Base-by-base conservation (phyloP, 2,797 vertebrate genomes). In the Valencia hispanica region DNA sequence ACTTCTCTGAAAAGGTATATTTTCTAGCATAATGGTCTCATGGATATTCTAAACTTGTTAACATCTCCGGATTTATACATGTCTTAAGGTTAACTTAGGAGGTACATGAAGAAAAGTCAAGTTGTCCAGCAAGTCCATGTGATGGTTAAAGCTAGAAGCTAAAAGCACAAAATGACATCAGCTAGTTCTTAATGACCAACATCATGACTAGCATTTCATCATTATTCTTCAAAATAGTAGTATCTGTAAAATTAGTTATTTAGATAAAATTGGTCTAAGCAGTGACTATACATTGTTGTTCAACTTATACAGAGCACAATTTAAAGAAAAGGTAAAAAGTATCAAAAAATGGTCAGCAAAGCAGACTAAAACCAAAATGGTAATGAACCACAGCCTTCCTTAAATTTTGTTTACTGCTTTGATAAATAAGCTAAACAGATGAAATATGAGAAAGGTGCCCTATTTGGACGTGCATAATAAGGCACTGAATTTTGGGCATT, bases 401-500 rank as follows among this genome's bases (percentile, higher is more conserved):
- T 47, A 32, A 68, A 68, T 51, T 8, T 6, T 12, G 20, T 45
- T 70, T 27, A 36, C 41, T 47, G 30, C 30, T 34, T 11, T 53
- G 17, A 75, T 25, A 69, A 10, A 43, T 1, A 68, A 69, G 20
- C 25, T 4, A 34, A 66, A 66, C 27, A 76, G 27, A 45, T 61
- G 53, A 22, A 45, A 32, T 65, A 66, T n/a, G 22, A 36, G 17
- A 1, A 68, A 59, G 30, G 66, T 41, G 43, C 50, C 65, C 30
- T 55, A 30, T 48, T 65, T 25, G 12, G 47, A 15, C 57, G 30
- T 61, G 30, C 30, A 34, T 36, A 57, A 5, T 15, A 70, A 81
- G 70, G 30, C 47, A 70, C 20, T 66, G 8, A 47, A 59, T 77
- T 75, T 43, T 61, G 22, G 47, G 11, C 3, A 72, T 80, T 72